Conservation (phyloP, 1,140 invertebrate species). For the Achatina immaculata region DNA sequence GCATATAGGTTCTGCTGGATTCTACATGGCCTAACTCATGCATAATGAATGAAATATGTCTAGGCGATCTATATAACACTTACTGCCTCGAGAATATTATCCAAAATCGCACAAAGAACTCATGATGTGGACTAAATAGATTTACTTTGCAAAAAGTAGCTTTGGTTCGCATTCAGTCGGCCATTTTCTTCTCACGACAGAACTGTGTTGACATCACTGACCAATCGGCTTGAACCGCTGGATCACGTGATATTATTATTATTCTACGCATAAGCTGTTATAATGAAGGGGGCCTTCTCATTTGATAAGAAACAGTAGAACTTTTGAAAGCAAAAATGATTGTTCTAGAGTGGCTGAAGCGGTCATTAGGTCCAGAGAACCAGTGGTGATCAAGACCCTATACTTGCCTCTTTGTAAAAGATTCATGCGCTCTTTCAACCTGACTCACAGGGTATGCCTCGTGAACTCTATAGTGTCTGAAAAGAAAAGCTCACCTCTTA, state of each 20-base stretch:
- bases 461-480: no score
- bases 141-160: background rate
- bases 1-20: no score
- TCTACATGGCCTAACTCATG: no score
- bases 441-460: no score
- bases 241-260: constrained; percentile 30
- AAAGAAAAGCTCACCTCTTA: no score
- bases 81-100: constrained; percentile 19
- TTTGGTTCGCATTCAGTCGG: constrained; percentile 3
- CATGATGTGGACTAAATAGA: background rate
- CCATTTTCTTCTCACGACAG: constrained; percentile 30
- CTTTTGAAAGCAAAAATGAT: no score
- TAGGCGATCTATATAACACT: constrained; percentile 16
- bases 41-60: no score
- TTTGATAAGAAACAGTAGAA: constrained; percentile 8
- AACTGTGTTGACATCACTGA: constrained; percentile 31
- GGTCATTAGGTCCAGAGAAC: no score
- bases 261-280: constrained; percentile 19
- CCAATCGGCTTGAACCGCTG: constrained; percentile 10
- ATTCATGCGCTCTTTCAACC: no score
- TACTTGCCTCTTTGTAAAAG: no score
- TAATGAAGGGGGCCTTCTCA: background rate
- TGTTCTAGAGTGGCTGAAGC: no score
- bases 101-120: constrained; percentile 24
- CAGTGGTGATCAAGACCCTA: no score